Conservation (phyloP, 2,113 vertebrate species). For the Vireo altiloquus region DNA sequence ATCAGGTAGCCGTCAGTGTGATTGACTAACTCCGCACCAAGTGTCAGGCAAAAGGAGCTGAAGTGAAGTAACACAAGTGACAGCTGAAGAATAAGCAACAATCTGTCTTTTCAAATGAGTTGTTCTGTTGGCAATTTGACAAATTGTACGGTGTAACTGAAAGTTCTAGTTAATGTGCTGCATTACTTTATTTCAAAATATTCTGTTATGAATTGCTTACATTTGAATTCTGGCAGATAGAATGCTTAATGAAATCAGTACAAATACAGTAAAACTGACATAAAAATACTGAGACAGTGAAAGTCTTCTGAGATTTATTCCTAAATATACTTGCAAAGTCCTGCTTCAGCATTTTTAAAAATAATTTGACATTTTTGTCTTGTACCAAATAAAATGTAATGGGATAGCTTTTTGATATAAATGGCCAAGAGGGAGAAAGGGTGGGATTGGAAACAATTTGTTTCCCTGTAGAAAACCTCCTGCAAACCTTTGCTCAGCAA, state of each 20-base stretch:
- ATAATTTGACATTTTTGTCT: conserved; percentile 42
- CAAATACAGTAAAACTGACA: conserved; percentile 27
- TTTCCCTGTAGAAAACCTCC: neutral
- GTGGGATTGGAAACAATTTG: neutral
- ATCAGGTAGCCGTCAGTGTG: conserved; percentile 53
- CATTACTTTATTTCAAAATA: conserved; percentile 51
- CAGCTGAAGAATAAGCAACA: conserved; percentile 68
- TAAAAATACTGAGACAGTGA: conserved; percentile 16
- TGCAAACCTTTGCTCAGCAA: neutral
- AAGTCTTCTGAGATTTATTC: conserved; percentile 35
- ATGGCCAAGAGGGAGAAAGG: neutral
- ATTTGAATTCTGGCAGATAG: conserved; percentile 32
- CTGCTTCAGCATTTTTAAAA: conserved; percentile 46
- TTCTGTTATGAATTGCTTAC: conserved; percentile 46
- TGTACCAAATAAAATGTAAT: neutral
- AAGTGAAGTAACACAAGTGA: conserved; percentile 52
- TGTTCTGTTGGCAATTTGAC: conserved; percentile 57
- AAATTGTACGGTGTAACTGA: conserved; percentile 29
- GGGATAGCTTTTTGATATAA: neutral
- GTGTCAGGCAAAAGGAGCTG: conserved; percentile 49
- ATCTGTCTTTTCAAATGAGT: conserved; percentile 60
- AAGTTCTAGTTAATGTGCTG: conserved; percentile 46
- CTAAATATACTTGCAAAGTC: neutral
- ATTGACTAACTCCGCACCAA: conserved; percentile 35
- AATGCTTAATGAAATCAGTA: conserved; percentile 30